These are phyloP conservation scores for Aspiorhynchus laticeps DNA, from an alignment of 2,113 vertebrate genomes.

Conservation along the genomic window DNA sequence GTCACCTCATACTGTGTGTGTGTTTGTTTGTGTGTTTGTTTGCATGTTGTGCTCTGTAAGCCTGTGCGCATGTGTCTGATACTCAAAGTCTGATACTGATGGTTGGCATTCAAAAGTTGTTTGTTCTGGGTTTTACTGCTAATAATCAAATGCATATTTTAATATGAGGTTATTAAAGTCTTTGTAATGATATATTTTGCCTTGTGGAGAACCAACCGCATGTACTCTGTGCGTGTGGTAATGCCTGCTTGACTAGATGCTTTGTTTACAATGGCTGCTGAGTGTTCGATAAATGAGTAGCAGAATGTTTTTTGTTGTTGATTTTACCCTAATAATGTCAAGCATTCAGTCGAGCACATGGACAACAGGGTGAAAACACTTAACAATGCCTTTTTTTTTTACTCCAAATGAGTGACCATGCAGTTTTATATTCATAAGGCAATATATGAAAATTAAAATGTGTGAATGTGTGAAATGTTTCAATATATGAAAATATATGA, in stretches of 20 bases:
- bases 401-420: not conserved
- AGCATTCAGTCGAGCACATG: not conserved
- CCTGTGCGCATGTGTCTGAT: constrained; percentile 24
- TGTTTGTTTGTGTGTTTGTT: constrained; percentile 51
- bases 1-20: constrained; percentile 42
- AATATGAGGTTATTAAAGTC: constrained; percentile 15
- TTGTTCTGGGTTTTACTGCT: constrained; percentile 23
- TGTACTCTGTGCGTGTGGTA: not conserved
- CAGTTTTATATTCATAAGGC: too few relatives aligned
- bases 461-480: too few relatives aligned
- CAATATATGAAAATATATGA: too few relatives aligned
- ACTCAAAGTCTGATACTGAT: not conserved
- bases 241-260: constrained; percentile 39
- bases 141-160: constrained; percentile 44
- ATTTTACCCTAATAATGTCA: not conserved
- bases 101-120: constrained; percentile 16
- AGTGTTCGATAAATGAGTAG: constrained; percentile 5
- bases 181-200: constrained; percentile 53
- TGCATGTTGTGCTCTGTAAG: constrained; percentile 48
- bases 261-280: constrained; percentile 46
- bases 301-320: not conserved
- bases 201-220: too few relatives aligned
- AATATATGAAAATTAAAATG: too few relatives aligned
- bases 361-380: constrained; percentile 2
- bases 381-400: not conserved